Conservation (phyloP, 2,113 vertebrate genomes). For the Heterotis niloticus region DNA sequence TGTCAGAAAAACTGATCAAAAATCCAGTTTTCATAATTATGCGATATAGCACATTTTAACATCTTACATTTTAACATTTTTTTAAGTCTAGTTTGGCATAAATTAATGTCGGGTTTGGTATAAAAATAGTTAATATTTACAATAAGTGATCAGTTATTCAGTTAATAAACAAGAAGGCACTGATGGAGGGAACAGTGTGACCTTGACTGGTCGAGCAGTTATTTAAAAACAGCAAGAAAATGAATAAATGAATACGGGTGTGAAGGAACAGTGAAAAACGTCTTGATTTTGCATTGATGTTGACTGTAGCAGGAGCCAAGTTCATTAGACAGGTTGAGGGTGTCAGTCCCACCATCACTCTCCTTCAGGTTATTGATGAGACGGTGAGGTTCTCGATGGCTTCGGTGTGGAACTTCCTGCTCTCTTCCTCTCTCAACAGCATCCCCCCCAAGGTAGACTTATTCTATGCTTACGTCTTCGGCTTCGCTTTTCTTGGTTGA, state of each 20-base stretch:
- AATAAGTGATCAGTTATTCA: constrained; percentile 68
- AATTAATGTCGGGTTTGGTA: constrained; percentile 80
- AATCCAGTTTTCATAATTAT: constrained; percentile 78
- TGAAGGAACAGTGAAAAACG: constrained; percentile 32
- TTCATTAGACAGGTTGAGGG: constrained; percentile 86
- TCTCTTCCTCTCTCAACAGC: constrained; percentile 74
- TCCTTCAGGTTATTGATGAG: constrained; percentile 85
- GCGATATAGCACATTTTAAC: constrained; percentile 83
- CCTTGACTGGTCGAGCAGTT: not conserved
- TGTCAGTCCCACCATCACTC: constrained; percentile 87
- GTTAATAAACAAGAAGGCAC: constrained; percentile 63
- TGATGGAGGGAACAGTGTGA: constrained; percentile 44
- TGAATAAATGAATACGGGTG: not conserved
- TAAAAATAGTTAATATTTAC: constrained; percentile 99
- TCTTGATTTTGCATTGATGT: constrained; percentile 66
- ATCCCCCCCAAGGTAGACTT: constrained; percentile 74
- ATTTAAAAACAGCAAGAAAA: constrained; percentile 27
- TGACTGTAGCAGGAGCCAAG: constrained; percentile 75
- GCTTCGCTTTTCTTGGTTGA: constrained; percentile 94
- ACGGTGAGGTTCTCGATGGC: constrained; percentile 92
- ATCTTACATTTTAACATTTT: constrained; percentile 74
- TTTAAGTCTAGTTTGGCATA: constrained; percentile 79
- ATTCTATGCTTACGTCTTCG: constrained; percentile 91
- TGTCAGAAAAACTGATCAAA: constrained; percentile 69
- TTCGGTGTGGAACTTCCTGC: constrained; percentile 90